Conservation (phyloP, 2,797 vertebrate species). For the Tragelaphus oryx region DNA sequence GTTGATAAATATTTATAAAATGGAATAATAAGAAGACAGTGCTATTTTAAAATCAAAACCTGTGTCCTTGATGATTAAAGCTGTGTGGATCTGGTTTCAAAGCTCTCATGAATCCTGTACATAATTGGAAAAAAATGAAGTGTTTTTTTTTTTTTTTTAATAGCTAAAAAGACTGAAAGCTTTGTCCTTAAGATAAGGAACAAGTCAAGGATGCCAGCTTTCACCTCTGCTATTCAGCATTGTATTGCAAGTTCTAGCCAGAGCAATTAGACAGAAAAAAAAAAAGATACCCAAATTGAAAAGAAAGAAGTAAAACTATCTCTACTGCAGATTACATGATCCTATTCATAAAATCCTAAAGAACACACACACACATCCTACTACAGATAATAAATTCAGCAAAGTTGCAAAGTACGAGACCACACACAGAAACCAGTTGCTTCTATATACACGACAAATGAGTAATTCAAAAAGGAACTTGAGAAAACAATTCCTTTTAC, state of each 20-base stretch:
- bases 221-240: neutral
- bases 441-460: neutral
- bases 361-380: neutral
- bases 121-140: neutral
- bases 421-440: neutral
- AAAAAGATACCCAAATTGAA: neutral
- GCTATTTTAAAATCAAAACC: neutral
- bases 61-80: neutral
- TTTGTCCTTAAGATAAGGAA: neutral
- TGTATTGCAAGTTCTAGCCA: neutral
- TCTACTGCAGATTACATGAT: neutral
- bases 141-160: neutral
- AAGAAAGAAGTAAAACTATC: neutral
- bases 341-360: neutral
- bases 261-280: neutral
- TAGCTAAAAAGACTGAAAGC: neutral
- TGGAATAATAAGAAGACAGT: neutral
- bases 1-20: neutral
- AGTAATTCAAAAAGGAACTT: neutral
- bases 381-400: neutral
- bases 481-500: neutral
- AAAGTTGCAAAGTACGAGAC: neutral
- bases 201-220: neutral
- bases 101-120: neutral
- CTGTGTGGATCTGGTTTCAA: neutral